phyloP scores from a whole-genome alignment of 2,113 vertebrate genomes.

The Echinops telfairi region DNA sequence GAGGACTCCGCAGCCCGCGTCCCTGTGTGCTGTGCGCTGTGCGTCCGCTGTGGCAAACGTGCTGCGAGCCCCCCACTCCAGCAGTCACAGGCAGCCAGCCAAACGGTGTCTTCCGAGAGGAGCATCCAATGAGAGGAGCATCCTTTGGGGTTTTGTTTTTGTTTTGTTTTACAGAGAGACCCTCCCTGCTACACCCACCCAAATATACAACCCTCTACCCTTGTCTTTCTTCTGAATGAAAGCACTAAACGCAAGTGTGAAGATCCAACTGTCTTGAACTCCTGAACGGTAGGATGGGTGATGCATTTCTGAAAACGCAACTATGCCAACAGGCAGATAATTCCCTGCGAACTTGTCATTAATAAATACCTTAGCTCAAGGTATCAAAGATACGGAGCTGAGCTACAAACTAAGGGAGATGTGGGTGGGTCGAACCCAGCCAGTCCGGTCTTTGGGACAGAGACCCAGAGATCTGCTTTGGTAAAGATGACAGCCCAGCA shows the following conservation, averaged over 20 bases:
- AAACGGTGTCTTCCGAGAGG: fast-evolving
- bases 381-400: neutral
- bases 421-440: neutral
- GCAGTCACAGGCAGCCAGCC: neutral
- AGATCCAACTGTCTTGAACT: too few relatives aligned
- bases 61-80: neutral
- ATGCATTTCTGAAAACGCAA: neutral
- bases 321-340: neutral
- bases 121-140: neutral
- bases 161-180: neutral
- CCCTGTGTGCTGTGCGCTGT: too few relatives aligned
- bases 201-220: too few relatives aligned
- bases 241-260: neutral
- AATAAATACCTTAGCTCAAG: neutral
- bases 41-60: too few relatives aligned
- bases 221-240: neutral
- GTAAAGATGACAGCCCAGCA: neutral
- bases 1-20: fast-evolving
- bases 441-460: neutral
- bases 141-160: neutral
- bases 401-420: neutral
- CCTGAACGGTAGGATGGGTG: too few relatives aligned
- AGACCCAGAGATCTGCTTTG: neutral
- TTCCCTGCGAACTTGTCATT: neutral
- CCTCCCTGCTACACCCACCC: neutral